Evolutionary conservation across 2,797 vertebrate species (phyloP).

Genomic region (Chlorospingus flavigularis): DNA sequence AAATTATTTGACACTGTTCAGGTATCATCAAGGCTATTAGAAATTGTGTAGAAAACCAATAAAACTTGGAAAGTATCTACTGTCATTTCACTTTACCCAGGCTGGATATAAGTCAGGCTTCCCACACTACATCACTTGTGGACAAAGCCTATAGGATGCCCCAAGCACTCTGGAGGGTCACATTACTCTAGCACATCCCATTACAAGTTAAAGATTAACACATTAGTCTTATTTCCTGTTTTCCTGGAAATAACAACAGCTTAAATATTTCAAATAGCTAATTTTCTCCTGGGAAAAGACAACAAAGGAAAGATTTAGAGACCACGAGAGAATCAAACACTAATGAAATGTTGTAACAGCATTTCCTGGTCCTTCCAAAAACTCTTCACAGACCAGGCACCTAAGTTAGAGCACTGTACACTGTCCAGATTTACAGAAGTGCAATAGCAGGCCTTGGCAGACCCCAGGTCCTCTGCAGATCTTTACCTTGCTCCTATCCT

Average conservation of each 20-base stretch:
- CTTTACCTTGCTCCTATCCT: constrained; percentile 63
- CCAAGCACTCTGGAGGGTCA: background rate
- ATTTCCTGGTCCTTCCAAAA: constrained; percentile 31
- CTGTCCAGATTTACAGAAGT: constrained; percentile 48
- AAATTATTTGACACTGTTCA: background rate
- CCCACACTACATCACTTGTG: background rate
- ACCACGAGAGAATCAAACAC: constrained; percentile 18
- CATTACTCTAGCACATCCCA: background rate
- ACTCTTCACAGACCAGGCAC: constrained; percentile 32
- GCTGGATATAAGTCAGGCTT: constrained; percentile 37
- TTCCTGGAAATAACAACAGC: constrained; percentile 3
- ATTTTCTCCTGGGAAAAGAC: constrained; percentile 40
- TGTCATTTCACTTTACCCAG: background rate
- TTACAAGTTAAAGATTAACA: constrained; percentile 14
- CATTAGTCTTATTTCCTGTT: background rate
- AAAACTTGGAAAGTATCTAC: constrained; percentile 46
- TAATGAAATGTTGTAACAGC: background rate
- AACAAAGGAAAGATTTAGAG: constrained; percentile 3
- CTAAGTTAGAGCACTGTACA: constrained; percentile 45
- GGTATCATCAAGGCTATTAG: background rate
- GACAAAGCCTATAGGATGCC: constrained; percentile 30
- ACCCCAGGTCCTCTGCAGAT: constrained; percentile 65
- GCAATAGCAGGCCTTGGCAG: constrained; percentile 55
- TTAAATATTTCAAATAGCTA: constrained; percentile 12
- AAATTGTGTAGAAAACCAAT: constrained; percentile 58